phyloP scores from a whole-genome alignment of 2,888 invertebrate genomes.

The Drosophila monieri region DNA sequence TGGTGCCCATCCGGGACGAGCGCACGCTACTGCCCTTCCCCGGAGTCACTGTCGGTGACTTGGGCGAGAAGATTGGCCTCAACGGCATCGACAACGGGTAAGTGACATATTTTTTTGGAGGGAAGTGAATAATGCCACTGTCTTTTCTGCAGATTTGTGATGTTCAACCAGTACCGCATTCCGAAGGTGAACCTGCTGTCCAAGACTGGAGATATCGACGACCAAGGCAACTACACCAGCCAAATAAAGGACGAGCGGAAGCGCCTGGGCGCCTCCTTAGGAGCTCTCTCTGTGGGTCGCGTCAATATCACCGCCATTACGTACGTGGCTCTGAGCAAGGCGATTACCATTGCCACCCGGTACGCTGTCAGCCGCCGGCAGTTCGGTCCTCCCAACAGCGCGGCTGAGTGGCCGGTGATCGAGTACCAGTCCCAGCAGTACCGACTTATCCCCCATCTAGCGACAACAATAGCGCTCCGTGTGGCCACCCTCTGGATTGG shows the following conservation, averaged over 20 bases:
- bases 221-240: slow-evolving; percentile 92
- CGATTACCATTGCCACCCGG: slow-evolving; percentile 92
- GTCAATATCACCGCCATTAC: slow-evolving; percentile 89
- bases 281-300: slow-evolving; percentile 92
- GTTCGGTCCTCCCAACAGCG: slow-evolving; percentile 90
- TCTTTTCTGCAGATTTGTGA: slow-evolving; percentile 85
- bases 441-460: slow-evolving; percentile 90
- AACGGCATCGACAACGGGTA: slow-evolving; percentile 98
- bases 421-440: slow-evolving; percentile 97
- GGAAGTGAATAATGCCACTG: not conserved
- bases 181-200: slow-evolving; percentile 92
- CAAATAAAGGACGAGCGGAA: slow-evolving; percentile 92
- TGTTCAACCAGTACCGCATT: slow-evolving; percentile 92
- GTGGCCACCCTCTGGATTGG: slow-evolving; percentile 87
- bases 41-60: slow-evolving; percentile 94
- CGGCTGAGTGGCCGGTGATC: slow-evolving; percentile 91
- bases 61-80: slow-evolving; percentile 95
- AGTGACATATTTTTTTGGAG: slow-evolving; percentile 9
- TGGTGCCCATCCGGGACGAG: slow-evolving; percentile 93
- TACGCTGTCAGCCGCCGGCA: slow-evolving; percentile 95
- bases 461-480: slow-evolving; percentile 87
- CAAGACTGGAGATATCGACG: slow-evolving; percentile 93
- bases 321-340: slow-evolving; percentile 88
- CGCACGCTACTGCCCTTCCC: slow-evolving; percentile 89
- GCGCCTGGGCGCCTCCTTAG: slow-evolving; percentile 93